Evolutionary conservation across 2,888 invertebrate genomes (phyloP).

Genomic region (Schizotus pectinicornis): DNA sequence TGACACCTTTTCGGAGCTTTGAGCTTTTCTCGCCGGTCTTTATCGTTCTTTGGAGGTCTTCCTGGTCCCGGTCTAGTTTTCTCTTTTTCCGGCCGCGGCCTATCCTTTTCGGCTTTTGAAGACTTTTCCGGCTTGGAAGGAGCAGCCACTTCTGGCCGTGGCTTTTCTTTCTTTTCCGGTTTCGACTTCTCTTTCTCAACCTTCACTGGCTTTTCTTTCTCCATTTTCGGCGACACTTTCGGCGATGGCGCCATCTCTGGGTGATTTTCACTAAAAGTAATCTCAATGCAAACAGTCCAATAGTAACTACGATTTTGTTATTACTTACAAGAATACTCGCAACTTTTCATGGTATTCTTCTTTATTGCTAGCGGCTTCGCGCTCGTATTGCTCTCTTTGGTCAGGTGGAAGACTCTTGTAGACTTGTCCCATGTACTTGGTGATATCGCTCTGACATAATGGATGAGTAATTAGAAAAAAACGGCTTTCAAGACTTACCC

Average conservation of each 20-base stretch:
- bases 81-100: not conserved
- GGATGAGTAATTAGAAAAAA: constrained; percentile 21
- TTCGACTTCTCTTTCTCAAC: not conserved
- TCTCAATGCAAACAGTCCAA: too few species aligned
- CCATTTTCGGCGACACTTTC: constrained; percentile 1
- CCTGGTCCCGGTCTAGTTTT: constrained; percentile 21
- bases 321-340: constrained; percentile 59
- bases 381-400: constrained; percentile 60
- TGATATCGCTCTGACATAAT: constrained; percentile 55
- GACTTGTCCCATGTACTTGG: constrained; percentile 59
- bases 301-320: not conserved
- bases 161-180: constrained; percentile 1
- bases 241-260: constrained; percentile 51
- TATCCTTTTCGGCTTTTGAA: constrained; percentile 29
- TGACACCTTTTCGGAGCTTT: constrained; percentile 55
- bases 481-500: constrained; percentile 48
- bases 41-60: constrained; percentile 24
- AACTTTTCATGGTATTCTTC: constrained; percentile 59
- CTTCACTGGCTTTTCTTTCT: not conserved
- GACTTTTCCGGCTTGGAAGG: constrained; percentile 6
- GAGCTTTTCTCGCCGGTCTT: not conserved
- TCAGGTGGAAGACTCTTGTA: constrained; percentile 59
- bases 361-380: constrained; percentile 57
- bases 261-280: constrained; percentile 52
- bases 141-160: not conserved